phyloP scores from a whole-genome alignment of 2,113 vertebrate species.

The Dolichallabes microphthalmus region DNA sequence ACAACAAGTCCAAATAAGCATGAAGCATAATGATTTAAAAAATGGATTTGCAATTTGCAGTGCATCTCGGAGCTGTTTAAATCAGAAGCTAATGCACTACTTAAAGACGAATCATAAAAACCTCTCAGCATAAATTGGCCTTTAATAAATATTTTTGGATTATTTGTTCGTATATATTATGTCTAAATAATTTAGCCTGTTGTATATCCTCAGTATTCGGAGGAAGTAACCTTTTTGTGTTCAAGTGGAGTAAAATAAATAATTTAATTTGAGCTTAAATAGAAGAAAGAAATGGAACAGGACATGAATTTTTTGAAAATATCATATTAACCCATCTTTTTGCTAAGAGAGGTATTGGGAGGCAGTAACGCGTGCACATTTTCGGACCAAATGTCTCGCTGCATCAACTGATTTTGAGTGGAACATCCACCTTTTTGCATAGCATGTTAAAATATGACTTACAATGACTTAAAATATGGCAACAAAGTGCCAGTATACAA shows the following conservation, averaged over 20 bases:
- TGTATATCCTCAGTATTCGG: neutral
- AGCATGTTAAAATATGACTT: neutral
- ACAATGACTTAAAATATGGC: neutral
- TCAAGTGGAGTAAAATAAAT: neutral
- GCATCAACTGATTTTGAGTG: neutral
- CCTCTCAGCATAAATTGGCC: neutral
- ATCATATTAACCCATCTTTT: neutral
- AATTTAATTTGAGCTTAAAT: neutral
- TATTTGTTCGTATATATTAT: neutral
- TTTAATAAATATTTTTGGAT: neutral
- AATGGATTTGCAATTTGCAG: neutral
- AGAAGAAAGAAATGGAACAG: neutral
- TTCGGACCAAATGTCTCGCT: neutral
- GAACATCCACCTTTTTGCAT: neutral
- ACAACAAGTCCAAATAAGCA: neutral
- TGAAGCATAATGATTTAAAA: neutral
- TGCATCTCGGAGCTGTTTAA: neutral
- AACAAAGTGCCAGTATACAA: neutral
- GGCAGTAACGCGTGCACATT: neutral
- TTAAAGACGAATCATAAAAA: neutral
- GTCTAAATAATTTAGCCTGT: neutral
- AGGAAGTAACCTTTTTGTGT: neutral
- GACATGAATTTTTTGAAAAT: neutral
- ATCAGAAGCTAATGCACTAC: neutral
- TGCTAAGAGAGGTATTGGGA: neutral